Evolutionary conservation across 2,113 vertebrate genomes (phyloP), one percentile per base, ranked within the genome.

Genomic region (Larimichthys crocea): DNA sequence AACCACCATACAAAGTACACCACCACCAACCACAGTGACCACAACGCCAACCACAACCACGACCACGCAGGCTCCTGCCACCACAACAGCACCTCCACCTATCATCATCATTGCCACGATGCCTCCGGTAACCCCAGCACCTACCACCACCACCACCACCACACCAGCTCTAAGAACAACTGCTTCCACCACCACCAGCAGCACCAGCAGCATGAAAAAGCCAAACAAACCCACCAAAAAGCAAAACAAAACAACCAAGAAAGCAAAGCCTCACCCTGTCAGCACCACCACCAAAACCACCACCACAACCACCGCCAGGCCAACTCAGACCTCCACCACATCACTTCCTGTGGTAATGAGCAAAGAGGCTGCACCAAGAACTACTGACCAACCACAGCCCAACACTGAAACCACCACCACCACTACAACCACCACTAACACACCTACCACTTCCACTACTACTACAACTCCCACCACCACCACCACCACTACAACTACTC

Each of bases 181-280:
- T 0, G 61, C 76, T 24, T 1, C 44, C 48, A 29, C 22, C 3
- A 22, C 77, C 4, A 24, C 57, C 0, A 77, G 52, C 31, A 35
- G 1, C 31, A 35, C 31, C 31, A 35, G 31, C 31, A 35, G 31
- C 6, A 5, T 5, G 0, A 86, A 19, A 57, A 91, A 86, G 72
- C 49, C 67, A 19, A 87, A 82, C 79, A 90, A 85, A 83, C 72
- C 57, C 16, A 85, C 9, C 57, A 94, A 86, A 82, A 95, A 93
- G 60, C 91, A 61, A 68, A 91, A 83, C 49, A 94, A 92, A 87
- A 46, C 78, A 0, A 5, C 55, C 59, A 94, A 89, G 82, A 93
- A 91, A 60, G 68, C 69, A 8, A 91, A 88, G 40, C n/a, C 72
- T 17, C 93, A 92, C 53, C 66, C 81, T 42, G 55, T 53, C 20